Percentiles rank a stretch among this genome's conserved stretches.
Evolutionary conservation across 2,797 vertebrate species (phyloP).

Genomic region (Lithobates sylvaticus): DNA sequence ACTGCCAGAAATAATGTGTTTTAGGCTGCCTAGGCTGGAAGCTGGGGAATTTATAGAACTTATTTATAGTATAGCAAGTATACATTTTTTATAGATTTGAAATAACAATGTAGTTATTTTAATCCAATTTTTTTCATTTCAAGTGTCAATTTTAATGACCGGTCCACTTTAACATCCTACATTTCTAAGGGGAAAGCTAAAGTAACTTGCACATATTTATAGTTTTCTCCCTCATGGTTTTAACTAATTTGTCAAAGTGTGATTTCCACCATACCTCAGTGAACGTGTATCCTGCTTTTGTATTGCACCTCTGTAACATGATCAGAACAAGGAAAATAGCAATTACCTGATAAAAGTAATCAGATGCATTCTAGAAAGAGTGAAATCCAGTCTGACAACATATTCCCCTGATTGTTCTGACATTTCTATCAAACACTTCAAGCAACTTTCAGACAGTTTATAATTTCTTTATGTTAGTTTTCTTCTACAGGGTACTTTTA

Average conservation of each 20-base stretch:
- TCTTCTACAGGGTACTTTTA: no score
- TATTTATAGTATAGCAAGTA: no score
- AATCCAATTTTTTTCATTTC: no score
- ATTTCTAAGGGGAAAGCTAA: neutral
- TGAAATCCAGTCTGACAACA: neutral
- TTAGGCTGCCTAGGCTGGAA: no score
- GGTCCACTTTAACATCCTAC: neutral
- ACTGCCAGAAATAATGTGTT: no score
- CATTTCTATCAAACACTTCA: no score
- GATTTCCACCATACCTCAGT: neutral
- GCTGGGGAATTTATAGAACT: no score
- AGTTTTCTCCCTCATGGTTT: neutral
- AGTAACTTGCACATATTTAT: neutral
- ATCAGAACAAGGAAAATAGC: neutral
- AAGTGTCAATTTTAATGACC: neutral
- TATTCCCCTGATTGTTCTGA: neutral
- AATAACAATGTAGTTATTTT: no score
- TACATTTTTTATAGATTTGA: no score
- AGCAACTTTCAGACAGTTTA: no score
- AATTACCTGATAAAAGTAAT: neutral
- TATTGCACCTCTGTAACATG: neutral
- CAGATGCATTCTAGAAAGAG: neutral
- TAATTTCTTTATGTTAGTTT: no score
- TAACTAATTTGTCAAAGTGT: neutral
- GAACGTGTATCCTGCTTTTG: neutral